Evolutionary conservation across 30 jellyfish, hydroid and myxozoan species (phyloP), one percentile per base, ranked within the genome.

Genomic region (Morbakka virulenta): DNA sequence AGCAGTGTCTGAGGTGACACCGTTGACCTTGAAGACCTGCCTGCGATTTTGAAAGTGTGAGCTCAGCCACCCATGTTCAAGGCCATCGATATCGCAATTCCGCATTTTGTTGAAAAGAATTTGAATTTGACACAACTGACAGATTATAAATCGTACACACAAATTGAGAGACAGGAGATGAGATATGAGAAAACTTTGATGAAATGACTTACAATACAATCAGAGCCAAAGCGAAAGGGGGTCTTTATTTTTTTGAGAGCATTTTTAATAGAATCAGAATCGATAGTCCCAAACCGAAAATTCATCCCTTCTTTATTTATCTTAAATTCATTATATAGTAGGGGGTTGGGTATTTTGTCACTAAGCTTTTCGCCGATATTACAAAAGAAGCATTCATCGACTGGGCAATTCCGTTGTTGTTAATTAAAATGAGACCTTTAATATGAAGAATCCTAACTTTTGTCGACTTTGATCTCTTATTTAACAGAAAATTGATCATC

Each of bases 51-150:
- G n/a, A n/a, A n/a, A n/a, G n/a, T n/a, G n/a, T n/a, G n/a, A n/a
- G n/a, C n/a, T n/a, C n/a, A n/a, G n/a, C n/a, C n/a, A n/a, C n/a
- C n/a, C n/a, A n/a, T n/a, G n/a, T n/a, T n/a, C n/a, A n/a, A n/a
- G n/a, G n/a, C n/a, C n/a, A n/a, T n/a, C n/a, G n/a, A n/a, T n/a
- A n/a, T n/a, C n/a, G n/a, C n/a, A n/a, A n/a, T n/a, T n/a, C n/a
- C n/a, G n/a, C n/a, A n/a, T n/a, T n/a, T n/a, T n/a, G n/a, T n/a
- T n/a, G n/a, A n/a, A n/a, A n/a, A n/a, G n/a, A n/a, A n/a, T n/a
- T n/a, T n/a, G n/a, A n/a, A n/a, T n/a, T n/a, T 30, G 77, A 74
- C 30, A 52, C 86, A 74, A 74, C 21, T 53, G 86, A 74, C 86
- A 52, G 65, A 51, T 74, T 74, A 53, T 74, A 74, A 52, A 52